Conservation (phyloP, 2,797 vertebrate species). For the Pangasius djambal region DNA sequence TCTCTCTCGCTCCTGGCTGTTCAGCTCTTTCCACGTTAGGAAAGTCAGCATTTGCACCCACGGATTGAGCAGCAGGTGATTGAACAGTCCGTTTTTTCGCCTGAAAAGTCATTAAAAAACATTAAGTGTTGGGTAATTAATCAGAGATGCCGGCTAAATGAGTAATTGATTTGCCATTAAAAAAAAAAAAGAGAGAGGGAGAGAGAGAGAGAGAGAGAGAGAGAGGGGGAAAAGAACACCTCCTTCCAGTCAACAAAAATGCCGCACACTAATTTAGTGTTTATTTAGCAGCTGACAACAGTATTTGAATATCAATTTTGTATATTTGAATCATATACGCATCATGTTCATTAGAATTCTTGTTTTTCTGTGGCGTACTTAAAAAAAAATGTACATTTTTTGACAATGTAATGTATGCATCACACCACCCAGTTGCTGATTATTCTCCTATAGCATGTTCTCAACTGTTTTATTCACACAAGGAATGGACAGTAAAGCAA, state of each 20-base stretch:
- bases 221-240: not conserved
- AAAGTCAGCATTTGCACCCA: conserved; percentile 59
- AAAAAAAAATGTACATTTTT: not conserved
- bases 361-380: not conserved
- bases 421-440: not conserved
- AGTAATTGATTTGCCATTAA: conserved; percentile 70
- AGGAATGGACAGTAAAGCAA: not conserved
- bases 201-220: too few relatives aligned
- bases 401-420: not conserved
- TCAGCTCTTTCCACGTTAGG: conserved; percentile 19
- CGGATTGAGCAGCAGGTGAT: conserved; percentile 62
- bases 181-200: conserved; percentile 28
- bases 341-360: not conserved
- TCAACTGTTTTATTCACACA: not conserved
- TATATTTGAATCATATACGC: not conserved
- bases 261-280: conserved; percentile 15
- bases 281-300: conserved; percentile 20
- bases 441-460: not conserved
- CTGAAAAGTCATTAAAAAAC: conserved; percentile 66
- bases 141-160: conserved; percentile 62
- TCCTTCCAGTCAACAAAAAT: conserved; percentile 1
- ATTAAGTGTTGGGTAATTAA: conserved; percentile 66
- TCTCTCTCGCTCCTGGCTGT: not conserved
- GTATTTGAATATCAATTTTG: not conserved
- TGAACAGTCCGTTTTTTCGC: conserved; percentile 63